Conservation (phyloP, 53 echinoderm and acorn worm species). For the Echinometra lucunter region DNA sequence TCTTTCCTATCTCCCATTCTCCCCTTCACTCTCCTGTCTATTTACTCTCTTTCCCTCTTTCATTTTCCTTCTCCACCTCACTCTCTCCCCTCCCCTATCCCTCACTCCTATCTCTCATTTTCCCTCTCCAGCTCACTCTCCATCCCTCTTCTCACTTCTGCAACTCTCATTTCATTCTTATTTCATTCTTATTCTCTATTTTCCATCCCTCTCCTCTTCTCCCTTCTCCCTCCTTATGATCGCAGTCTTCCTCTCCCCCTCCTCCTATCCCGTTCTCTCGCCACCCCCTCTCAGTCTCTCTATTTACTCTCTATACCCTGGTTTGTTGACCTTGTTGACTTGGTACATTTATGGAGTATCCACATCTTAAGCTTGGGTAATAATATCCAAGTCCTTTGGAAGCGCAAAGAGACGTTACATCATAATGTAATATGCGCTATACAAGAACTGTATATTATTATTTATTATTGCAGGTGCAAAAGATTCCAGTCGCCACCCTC, state of each 20-base stretch:
- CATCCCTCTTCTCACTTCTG: neutral
- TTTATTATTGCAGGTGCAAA: too few relatives aligned
- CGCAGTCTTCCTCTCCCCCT: neutral
- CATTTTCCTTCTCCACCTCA: neutral
- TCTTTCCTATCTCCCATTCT: neutral
- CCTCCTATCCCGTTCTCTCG: neutral
- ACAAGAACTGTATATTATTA: too few relatives aligned
- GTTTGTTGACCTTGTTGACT: too few relatives aligned
- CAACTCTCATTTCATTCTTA: neutral
- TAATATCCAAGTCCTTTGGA: too few relatives aligned
- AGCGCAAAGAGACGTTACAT: too few relatives aligned
- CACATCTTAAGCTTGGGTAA: too few relatives aligned
- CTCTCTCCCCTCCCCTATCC: neutral
- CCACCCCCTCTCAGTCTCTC: neutral
- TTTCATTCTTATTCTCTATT: neutral
- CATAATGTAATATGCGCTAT: too few relatives aligned
- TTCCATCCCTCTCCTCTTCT: neutral
- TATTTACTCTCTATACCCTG: neutral
- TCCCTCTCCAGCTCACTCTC: too few relatives aligned
- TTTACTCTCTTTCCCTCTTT: neutral
- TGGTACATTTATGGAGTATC: too few relatives aligned
- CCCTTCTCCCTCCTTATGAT: neutral
- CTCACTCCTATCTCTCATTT: neutral
- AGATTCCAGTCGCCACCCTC: too few relatives aligned
- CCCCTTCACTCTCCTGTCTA: neutral